Conservation (phyloP, 2,113 vertebrate genomes). For the Thalassarche chlororhynchos region DNA sequence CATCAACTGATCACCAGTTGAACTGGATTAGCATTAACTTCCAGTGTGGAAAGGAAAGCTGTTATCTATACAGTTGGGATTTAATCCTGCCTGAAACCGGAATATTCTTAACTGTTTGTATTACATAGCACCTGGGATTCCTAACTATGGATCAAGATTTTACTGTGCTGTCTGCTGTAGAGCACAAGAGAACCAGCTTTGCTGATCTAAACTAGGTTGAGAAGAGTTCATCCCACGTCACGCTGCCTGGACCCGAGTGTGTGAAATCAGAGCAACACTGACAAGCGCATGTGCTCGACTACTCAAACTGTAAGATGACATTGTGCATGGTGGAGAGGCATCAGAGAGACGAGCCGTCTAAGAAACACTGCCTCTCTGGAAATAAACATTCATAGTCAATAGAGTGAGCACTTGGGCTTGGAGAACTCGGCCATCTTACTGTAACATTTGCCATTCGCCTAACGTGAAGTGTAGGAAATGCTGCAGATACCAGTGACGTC, state of each 20-base stretch:
- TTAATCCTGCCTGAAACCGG: not conserved
- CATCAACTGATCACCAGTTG: not conserved
- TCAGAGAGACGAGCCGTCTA: fast-evolving
- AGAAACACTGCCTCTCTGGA: not conserved
- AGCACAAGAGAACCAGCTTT: not conserved
- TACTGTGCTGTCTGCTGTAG: not conserved
- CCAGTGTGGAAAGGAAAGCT: not conserved
- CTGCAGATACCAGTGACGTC: not conserved
- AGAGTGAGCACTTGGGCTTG: not conserved
- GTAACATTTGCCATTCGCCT: not conserved
- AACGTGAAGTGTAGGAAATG: not conserved
- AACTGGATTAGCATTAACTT: not conserved
- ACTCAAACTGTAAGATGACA: not conserved
- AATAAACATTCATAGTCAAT: not conserved
- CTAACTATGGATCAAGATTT: not conserved
- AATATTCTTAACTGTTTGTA: not conserved
- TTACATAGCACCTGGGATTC: not conserved
- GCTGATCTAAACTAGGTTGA: not conserved
- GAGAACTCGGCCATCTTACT: not conserved
- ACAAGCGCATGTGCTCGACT: fast-evolving
- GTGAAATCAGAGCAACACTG: not conserved
- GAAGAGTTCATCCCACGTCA: not conserved
- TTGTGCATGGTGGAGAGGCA: fast-evolving
- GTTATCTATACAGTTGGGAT: not conserved
- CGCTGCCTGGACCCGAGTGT: fast-evolving